phyloP scores from a whole-genome alignment of 2,797 vertebrate genomes.

The Pseudomugil tenellus region DNA sequence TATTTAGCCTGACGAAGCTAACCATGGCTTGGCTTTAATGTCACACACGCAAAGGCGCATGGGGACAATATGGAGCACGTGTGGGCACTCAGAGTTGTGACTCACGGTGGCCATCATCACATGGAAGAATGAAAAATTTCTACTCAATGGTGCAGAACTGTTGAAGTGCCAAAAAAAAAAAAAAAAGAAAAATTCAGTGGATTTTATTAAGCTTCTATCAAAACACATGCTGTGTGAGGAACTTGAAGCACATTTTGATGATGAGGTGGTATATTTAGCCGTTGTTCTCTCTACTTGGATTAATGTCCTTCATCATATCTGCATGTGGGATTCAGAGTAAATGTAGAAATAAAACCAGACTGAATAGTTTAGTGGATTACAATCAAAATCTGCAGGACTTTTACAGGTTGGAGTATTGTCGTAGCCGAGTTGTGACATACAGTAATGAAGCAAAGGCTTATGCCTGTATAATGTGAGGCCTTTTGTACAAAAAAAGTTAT shows the following conservation, averaged over 20 bases:
- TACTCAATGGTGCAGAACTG: conserved; percentile 60
- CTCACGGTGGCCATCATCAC: conserved; percentile 60
- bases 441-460: conserved; percentile 18
- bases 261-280: conserved; percentile 12
- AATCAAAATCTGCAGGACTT: conserved; percentile 52
- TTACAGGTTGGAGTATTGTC: conserved; percentile 43
- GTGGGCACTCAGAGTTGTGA: conserved; percentile 51
- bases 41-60: conserved; percentile 59
- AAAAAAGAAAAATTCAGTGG: conserved; percentile 41
- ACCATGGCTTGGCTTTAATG: conserved; percentile 70
- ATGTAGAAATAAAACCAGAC: conserved; percentile 71
- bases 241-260: conserved; percentile 21
- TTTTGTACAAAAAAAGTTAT: too few species aligned
- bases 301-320: conserved; percentile 25
- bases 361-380: conserved; percentile 69
- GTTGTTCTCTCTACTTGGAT: conserved; percentile 4
- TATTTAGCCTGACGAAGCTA: conserved; percentile 71
- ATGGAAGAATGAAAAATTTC: conserved; percentile 59
- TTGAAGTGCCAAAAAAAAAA: conserved; percentile 41
- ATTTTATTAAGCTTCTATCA: conserved; percentile 42
- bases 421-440: conserved; percentile 13
- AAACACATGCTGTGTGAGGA: conserved; percentile 31
- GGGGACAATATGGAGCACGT: conserved; percentile 44
- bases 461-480: conserved; percentile 5
- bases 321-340: conserved; percentile 32